phyloP scores from a whole-genome alignment of 2,888 invertebrate genomes.

The Aethes cnicana region DNA sequence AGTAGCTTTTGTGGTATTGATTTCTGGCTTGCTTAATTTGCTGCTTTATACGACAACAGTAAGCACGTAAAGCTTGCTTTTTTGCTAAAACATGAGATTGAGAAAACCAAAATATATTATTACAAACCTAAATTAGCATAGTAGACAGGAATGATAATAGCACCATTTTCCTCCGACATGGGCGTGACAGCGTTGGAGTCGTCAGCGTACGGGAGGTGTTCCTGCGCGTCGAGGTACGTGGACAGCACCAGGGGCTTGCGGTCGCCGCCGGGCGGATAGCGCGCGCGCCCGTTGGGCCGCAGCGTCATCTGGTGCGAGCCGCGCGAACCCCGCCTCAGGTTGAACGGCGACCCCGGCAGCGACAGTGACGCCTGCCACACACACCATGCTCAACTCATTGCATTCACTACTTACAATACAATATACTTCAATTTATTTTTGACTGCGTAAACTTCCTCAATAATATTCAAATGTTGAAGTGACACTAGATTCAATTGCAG shows the following conservation, averaged over 20 bases:
- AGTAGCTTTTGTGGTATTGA: too few relatives aligned
- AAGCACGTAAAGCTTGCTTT: too few relatives aligned
- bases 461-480: too few relatives aligned
- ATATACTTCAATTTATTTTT: conserved; percentile 6
- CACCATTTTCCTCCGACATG: conserved; percentile 98
- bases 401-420: too few relatives aligned
- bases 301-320: conserved; percentile 96
- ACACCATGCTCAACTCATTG: conserved; percentile 41
- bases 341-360: conserved; percentile 98
- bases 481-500: conserved; percentile 64
- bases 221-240: conserved; percentile 96
- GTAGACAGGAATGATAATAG: conserved; percentile 95
- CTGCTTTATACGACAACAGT: too few relatives aligned
- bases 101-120: not conserved
- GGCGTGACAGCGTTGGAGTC: conserved; percentile 98
- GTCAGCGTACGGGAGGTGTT: conserved; percentile 97
- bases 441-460: conserved; percentile 61
- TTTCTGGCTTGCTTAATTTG: too few relatives aligned
- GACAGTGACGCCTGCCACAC: conserved; percentile 94
- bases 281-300: conserved; percentile 89
- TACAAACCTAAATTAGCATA: conserved; percentile 90
- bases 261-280: conserved; percentile 92
- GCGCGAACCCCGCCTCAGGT: conserved; percentile 93
- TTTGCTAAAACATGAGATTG: too few relatives aligned
- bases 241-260: conserved; percentile 96